Base-by-base conservation (phyloP, 2,888 invertebrate genomes). In the Uloborus plumipes region DNA sequence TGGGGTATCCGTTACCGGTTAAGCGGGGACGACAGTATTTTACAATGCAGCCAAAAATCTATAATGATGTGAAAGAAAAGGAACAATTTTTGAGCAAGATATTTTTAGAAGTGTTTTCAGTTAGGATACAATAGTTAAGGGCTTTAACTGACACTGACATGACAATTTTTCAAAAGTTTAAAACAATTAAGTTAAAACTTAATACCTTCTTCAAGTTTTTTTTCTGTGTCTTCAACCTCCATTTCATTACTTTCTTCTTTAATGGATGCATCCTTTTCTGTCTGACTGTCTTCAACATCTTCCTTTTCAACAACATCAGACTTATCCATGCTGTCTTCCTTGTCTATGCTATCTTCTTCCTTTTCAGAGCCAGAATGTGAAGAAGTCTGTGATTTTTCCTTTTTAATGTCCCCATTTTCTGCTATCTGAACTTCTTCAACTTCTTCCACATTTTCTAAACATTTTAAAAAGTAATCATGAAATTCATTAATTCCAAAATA, bases 161-260 rank as follows among this genome's bases (percentile, higher is more conserved):
- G 2, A 26, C 2, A 26, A 26, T 26, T 26, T 26, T 4, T 3
- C 1, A 9, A 16, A 61, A 20, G 15, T 2, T 51, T 18, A 2
- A 51, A 58, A 47, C 6, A 22, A 15, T 16, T 18, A 7, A 50
- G 2, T 15, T 16, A 58, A 9, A 6, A 13, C 11, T 55, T 15
- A 73, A 53, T 67, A 81, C 66, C 70, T 81, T 71, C 76, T 16
- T 70, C 74, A n/a, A 39, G 64, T 14, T 9, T 53, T 47, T 81
- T 81, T 59, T 81, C 67, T 39, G n/a, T 55, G 39, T 87, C 88
- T 69, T 87, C 87, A 47, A 87, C 87, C 70, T 88, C 88, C 64
- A 77, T 80, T 9, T 89, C 80, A 20, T 61, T 73, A 62, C 61
- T 66, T 20, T 55, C 69, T 55, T 80, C 84, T 72, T 87, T 87